Conservation (phyloP, 2,113 vertebrate species). For the Gymnarchus niloticus region DNA sequence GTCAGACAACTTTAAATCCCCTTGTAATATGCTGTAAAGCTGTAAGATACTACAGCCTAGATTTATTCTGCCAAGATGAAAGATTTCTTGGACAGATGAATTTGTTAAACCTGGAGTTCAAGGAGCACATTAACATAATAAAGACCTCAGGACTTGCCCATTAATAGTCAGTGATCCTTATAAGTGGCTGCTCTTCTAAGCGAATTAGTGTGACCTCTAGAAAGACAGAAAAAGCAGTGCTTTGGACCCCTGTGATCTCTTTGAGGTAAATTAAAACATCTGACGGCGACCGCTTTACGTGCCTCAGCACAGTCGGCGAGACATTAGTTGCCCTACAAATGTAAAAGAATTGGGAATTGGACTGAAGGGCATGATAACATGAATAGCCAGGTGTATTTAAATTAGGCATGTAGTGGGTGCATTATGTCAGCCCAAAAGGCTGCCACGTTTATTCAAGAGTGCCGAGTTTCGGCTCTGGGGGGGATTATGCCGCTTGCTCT, state of each 20-base stretch:
- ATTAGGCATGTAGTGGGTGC: not conserved
- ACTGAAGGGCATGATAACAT: not conserved
- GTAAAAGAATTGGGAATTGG: not conserved
- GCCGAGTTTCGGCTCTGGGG: not conserved
- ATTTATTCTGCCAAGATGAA: slow-evolving; percentile 11
- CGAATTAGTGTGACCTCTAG: not conserved
- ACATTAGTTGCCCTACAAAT: not conserved
- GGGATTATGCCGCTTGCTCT: too few species aligned
- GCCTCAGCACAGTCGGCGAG: not conserved
- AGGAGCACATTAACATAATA: not conserved
- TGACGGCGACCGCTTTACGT: too few species aligned
- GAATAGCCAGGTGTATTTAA: not conserved
- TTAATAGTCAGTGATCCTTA: slow-evolving; percentile 2
- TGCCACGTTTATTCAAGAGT: not conserved
- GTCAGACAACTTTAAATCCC: not conserved
- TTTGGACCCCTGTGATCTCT: not conserved
- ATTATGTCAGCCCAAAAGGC: not conserved
- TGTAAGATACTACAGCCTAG: not conserved
- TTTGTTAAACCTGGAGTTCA: slow-evolving; percentile 25
- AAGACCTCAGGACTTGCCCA: not conserved
- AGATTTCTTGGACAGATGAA: slow-evolving; percentile 26
- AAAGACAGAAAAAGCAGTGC: not conserved
- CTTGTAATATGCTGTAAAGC: not conserved
- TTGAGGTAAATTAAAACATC: too few species aligned
- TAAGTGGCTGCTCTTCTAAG: slow-evolving; percentile 19